A percentile compares a stretch with the other conserved stretches of the same genome.
phyloP scores from a whole-genome alignment of 2,113 vertebrate species.

The Bagarius yarrelli region DNA sequence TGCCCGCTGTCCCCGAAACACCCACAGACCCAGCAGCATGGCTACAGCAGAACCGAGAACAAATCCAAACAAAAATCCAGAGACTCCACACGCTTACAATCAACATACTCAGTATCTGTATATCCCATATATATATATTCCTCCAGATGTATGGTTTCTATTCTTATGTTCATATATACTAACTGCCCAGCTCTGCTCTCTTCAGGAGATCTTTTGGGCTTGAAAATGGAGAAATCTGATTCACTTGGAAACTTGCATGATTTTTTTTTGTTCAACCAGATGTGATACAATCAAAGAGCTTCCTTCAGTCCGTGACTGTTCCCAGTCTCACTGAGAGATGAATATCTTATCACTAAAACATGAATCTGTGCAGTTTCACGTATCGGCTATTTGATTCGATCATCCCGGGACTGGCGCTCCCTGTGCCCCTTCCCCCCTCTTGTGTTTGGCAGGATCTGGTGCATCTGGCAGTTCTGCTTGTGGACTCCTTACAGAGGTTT shows the following conservation, averaged over 20 bases:
- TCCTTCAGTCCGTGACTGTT: conserved; percentile 44
- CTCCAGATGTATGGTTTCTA: conserved; percentile 63
- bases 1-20: conserved; percentile 44
- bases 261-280: conserved; percentile 32
- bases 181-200: conserved; percentile 56
- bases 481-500: conserved; percentile 42
- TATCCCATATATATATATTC: conserved; percentile 56
- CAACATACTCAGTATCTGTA: conserved; percentile 57
- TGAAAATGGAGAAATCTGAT: conserved; percentile 46
- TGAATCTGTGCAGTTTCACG: conserved; percentile 36
- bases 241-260: conserved; percentile 50
- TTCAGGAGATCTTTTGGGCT: conserved; percentile 45
- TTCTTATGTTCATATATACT: conserved; percentile 62
- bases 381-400: conserved; percentile 46
- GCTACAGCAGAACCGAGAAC: conserved; percentile 58
- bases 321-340: not conserved
- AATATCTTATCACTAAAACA: conserved; percentile 22
- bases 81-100: conserved; percentile 50
- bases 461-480: conserved; percentile 24
- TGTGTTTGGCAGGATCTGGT: conserved; percentile 18
- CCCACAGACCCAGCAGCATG: conserved; percentile 64
- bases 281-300: conserved; percentile 57
- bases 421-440: conserved; percentile 28
- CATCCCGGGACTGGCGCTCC: conserved; percentile 28
- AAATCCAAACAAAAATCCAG: conserved; percentile 36